Conservation (phyloP, 1,140 invertebrate genomes). For the Catajapyx aquilonaris region DNA sequence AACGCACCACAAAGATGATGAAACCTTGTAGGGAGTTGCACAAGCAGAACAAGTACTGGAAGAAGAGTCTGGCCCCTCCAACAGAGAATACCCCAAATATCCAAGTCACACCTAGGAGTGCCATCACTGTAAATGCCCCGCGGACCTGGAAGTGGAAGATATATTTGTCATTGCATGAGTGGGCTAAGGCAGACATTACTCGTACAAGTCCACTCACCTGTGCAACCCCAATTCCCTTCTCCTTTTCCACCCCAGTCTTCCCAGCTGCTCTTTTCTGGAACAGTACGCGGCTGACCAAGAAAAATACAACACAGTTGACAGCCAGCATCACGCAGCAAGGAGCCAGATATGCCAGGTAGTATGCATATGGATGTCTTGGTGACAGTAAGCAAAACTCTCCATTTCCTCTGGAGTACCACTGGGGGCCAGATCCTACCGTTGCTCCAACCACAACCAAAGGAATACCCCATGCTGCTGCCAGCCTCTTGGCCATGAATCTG, state of each 20-base stretch:
- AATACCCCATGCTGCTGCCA: conserved; percentile 29
- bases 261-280: conserved; percentile 18
- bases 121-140: conserved; percentile 29
- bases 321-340: conserved; percentile 26
- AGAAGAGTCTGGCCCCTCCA: conserved; percentile 21
- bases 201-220: conserved; percentile 9
- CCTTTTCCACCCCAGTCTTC: conserved; percentile 7
- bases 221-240: conserved; percentile 8
- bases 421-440: conserved; percentile 9
- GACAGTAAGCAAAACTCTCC: conserved; percentile 14
- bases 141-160: conserved; percentile 21
- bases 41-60: conserved; percentile 29
- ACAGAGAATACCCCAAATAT: conserved; percentile 28
- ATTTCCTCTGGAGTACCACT: conserved; percentile 13
- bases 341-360: conserved; percentile 15
- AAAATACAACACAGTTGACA: conserved; percentile 25
- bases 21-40: conserved; percentile 29
- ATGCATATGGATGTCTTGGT: conserved; percentile 11
- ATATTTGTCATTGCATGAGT: not conserved
- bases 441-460: conserved; percentile 15
- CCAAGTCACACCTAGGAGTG: conserved; percentile 30
- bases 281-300: conserved; percentile 25
- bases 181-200: conserved; percentile 7
- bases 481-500: conserved; percentile 27
- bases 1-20: conserved; percentile 28